Conservation (phyloP, 2,113 vertebrate species). For the Clarias gariepinus region DNA sequence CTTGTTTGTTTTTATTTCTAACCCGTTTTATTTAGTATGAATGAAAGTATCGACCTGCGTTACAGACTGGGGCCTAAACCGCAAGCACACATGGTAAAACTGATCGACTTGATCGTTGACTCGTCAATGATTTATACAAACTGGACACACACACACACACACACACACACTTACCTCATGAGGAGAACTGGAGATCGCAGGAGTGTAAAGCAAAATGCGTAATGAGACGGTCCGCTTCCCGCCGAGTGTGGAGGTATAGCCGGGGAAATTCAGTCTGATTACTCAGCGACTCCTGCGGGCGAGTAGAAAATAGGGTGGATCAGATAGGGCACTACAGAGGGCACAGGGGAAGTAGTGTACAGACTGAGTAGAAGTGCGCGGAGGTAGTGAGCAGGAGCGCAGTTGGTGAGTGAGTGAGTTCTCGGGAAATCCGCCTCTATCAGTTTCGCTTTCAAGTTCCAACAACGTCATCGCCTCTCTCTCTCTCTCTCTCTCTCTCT, state of each 20-base stretch:
- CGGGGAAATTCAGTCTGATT: not conserved
- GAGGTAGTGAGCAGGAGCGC: fast-evolving
- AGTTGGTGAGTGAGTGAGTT: slow-evolving; percentile 33
- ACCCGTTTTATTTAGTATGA: not conserved
- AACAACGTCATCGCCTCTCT: slow-evolving; percentile 50
- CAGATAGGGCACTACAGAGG: not conserved
- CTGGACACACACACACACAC: not conserved
- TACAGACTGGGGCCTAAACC: not conserved
- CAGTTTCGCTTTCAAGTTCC: slow-evolving; percentile 70
- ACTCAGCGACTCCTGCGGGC: not conserved
- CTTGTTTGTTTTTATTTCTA: not conserved
- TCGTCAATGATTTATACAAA: not conserved
- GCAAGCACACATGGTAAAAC: not conserved
- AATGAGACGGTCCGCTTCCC: not conserved
- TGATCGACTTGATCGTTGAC: too few relatives aligned
- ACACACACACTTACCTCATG: not conserved
- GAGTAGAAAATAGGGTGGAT: not conserved
- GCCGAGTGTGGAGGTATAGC: not conserved
- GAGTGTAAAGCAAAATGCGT: not conserved
- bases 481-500: not conserved
- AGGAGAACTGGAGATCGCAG: too few relatives aligned
- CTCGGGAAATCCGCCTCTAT: slow-evolving; percentile 57
- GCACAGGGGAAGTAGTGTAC: not conserved
- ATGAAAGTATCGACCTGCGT: not conserved
- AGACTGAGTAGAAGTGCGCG: too few relatives aligned